Conservation (phyloP, 2,888 invertebrate species). For the Volucella zonaria region DNA sequence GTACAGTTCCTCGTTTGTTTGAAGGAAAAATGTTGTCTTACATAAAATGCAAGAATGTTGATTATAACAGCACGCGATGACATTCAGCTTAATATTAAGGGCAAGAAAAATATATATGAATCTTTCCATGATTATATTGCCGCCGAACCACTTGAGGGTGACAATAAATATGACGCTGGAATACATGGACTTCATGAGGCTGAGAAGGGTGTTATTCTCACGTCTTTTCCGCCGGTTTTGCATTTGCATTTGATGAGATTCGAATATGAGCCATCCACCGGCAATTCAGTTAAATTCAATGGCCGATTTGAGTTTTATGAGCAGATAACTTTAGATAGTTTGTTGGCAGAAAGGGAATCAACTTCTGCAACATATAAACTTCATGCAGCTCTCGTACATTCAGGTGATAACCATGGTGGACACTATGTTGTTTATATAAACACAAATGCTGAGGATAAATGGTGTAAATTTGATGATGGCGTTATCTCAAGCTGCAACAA, state of each 20-base stretch:
- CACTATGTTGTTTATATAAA: slow-evolving; percentile 99
- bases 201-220: slow-evolving; percentile 97
- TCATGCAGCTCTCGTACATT: slow-evolving; percentile 97
- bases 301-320: slow-evolving; percentile 97
- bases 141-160: slow-evolving; percentile 95
- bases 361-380: slow-evolving; percentile 93
- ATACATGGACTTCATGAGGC: slow-evolving; percentile 97
- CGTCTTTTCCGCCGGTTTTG: slow-evolving; percentile 96
- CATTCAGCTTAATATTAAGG: slow-evolving; percentile 98
- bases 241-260: slow-evolving; percentile 98
- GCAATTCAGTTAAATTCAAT: slow-evolving; percentile 97
- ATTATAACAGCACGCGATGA: slow-evolving; percentile 96
- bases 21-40: slow-evolving; percentile 99
- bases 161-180: slow-evolving; percentile 99
- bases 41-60: slow-evolving; percentile 97
- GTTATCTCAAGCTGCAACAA: slow-evolving; percentile 97
- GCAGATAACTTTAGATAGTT: slow-evolving; percentile 92
- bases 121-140: slow-evolving; percentile 97
- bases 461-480: slow-evolving; percentile 97
- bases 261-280: slow-evolving; percentile 97
- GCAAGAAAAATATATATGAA: slow-evolving; percentile 96
- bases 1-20: slow-evolving; percentile 97
- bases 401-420: slow-evolving; percentile 98
- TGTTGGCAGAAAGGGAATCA: slow-evolving; percentile 90
- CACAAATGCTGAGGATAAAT: slow-evolving; percentile 94